Conservation (phyloP, 2,888 invertebrate genomes). For the Diogma glabrata region DNA sequence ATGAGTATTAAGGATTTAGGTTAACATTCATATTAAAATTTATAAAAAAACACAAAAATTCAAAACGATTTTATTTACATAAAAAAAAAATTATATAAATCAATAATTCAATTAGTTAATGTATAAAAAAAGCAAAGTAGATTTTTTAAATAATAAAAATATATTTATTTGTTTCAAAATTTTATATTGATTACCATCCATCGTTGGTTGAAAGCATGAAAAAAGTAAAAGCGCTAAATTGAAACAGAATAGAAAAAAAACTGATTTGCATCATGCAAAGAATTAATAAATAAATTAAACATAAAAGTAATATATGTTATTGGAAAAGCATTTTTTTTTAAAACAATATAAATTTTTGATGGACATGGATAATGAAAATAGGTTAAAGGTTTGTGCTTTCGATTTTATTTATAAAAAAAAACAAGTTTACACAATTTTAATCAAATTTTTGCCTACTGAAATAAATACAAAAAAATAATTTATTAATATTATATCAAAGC, state of each 20-base stretch:
- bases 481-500: too few relatives aligned
- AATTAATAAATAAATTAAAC: slow-evolving; percentile 2
- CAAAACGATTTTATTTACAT: not conserved
- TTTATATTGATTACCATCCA: slow-evolving; percentile 8
- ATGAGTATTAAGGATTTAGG: slow-evolving; percentile 8
- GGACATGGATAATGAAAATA: too few relatives aligned
- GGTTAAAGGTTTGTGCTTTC: too few relatives aligned
- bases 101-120: slow-evolving; percentile 6
- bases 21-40: slow-evolving; percentile 7
- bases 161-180: slow-evolving; percentile 8
- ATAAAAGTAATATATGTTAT: slow-evolving; percentile 3
- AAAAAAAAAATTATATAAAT: not conserved
- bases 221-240: slow-evolving; percentile 9
- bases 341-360: too few relatives aligned
- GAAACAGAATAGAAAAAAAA: slow-evolving; percentile 6
- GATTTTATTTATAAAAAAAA: too few relatives aligned
- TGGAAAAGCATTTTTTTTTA: not conserved
- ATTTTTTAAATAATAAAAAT: slow-evolving; percentile 14
- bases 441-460: too few relatives aligned
- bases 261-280: too few relatives aligned
- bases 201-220: slow-evolving; percentile 9
- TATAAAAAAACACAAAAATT: slow-evolving; percentile 2
- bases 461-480: too few relatives aligned
- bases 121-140: slow-evolving; percentile 5
- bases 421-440: too few relatives aligned